A percentile compares a stretch with the other conserved stretches of the same genome.
These are phyloP conservation scores for Holothuria scabra DNA, from an alignment of 53 echinoderm and acorn worm species.

Conservation along the genomic window DNA sequence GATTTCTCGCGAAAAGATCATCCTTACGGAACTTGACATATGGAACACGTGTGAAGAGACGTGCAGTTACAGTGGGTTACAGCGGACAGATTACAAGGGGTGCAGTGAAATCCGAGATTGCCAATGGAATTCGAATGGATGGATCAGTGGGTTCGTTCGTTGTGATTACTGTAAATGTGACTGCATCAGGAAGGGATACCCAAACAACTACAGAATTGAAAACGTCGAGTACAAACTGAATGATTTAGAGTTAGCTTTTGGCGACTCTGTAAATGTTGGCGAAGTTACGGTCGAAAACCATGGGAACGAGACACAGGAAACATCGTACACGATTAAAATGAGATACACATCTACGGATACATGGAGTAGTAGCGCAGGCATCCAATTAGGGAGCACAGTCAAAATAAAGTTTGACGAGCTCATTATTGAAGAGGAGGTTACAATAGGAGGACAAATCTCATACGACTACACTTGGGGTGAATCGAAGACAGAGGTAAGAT, in stretches of 20 bases:
- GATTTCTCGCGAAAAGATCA: too few species aligned
- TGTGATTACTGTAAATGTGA: conserved; percentile 20
- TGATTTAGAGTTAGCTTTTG: not conserved
- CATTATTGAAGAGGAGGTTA: not conserved
- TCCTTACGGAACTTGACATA: not conserved
- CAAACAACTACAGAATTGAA: not conserved
- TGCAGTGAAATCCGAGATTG: conserved; percentile 17
- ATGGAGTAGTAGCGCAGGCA: not conserved
- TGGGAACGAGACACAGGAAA: not conserved
- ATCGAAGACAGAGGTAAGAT: not conserved
- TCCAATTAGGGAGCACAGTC: not conserved
- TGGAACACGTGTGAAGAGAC: conserved; percentile 10
- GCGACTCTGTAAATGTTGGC: not conserved
- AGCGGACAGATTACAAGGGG: not conserved
- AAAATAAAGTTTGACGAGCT: not conserved
- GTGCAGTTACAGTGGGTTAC: not conserved
- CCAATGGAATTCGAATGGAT: not conserved
- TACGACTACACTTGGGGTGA: conserved; percentile 10
- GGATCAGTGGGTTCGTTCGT: not conserved
- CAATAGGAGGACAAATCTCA: not conserved
- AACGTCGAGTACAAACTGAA: not conserved
- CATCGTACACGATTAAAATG: not conserved
- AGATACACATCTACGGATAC: not conserved
- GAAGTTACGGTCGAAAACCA: not conserved
- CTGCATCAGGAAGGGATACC: not conserved